Base-by-base conservation (phyloP, 2,888 invertebrate species). In the Euzophera pinguis region DNA sequence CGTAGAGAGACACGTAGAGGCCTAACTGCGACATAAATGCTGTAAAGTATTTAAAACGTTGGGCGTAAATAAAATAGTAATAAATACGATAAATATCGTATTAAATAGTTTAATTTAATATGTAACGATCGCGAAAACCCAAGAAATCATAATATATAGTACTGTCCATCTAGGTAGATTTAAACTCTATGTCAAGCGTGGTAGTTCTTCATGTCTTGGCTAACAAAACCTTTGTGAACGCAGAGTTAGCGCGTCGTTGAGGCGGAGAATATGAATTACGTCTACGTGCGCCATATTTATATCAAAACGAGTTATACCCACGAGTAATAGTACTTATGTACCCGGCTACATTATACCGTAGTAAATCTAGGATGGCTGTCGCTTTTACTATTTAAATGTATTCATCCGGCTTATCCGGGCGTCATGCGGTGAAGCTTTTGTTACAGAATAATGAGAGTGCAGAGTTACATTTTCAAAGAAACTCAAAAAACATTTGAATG, bases 351-450 rank as follows among this genome's bases (percentile, higher is more conserved):
- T 87, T 86, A 86, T 82, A 77, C 79, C 73, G 71, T 75, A 79
- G 74, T 89, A 90, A 87, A 90, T 88, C 85, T 81, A 76, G 51
- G 35, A 43, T 51, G 43, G 75, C 62, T 84, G 84, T 83, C 84
- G 80, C 84, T 75, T 85, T 90, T 84, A 84, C 88, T 90, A 89
- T 88, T 90, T 88, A 89, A 89, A 90, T 89, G 86, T 90, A 89
- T 88, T 90, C 89, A 87, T 89, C 84, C 80, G 73, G 81, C 78
- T 84, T 84, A 84, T 81, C 82, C 85, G 75, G 79, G 79, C 87
- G 84, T 86, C 88, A 87, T 83, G 84, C 78, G 62, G 87, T 69
- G 86, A 78, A 73, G 69, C 83, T 82, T 83, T 84, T 81, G 72
- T 14, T 10, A 39, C 9, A 39, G 16, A 39, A 16, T 39, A 39